Evolutionary conservation across 2,797 vertebrate species (phyloP).

Genomic region (Benthosema pterotum): DNA sequence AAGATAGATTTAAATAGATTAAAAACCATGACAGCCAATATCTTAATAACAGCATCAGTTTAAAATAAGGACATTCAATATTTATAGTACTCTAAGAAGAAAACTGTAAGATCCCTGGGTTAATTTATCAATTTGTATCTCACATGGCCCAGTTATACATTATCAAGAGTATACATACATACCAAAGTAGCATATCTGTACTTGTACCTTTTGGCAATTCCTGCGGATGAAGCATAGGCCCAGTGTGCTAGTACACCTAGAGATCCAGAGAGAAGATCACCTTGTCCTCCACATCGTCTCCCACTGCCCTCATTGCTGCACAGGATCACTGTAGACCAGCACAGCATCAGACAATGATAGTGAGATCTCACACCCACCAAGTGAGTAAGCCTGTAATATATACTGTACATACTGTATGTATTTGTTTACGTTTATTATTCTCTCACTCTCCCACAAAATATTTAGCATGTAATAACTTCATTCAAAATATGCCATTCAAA

Average conservation of each 20-base stretch:
- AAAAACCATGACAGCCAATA: constrained; percentile 5
- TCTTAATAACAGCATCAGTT: neutral
- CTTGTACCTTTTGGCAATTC: constrained; percentile 82
- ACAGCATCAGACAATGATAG: neutral
- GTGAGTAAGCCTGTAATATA: too few species aligned
- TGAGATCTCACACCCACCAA: too few species aligned
- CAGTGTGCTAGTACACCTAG: constrained; percentile 93
- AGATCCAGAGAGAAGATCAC: constrained; percentile 93
- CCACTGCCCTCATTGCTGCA: constrained; percentile 90
- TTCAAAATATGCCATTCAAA: neutral
- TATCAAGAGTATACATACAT: neutral
- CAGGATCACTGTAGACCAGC: constrained; percentile 80
- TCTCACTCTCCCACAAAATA: too few species aligned
- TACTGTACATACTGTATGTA: too few species aligned
- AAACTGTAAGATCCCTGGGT: neutral
- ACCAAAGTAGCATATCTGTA: neutral
- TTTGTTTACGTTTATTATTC: too few species aligned
- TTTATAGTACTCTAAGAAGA: neutral
- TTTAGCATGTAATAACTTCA: neutral
- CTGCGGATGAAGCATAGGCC: constrained; percentile 86
- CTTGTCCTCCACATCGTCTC: constrained; percentile 95
- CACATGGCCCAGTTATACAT: too few species aligned
- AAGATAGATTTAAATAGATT: constrained; percentile 2
- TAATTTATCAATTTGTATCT: neutral
- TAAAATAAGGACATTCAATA: constrained; percentile 1